A percentile compares a stretch with the other conserved stretches of the same genome.
Conservation (phyloP, 64 coral and sea anemone species). For the Cladopsammia gracilis region DNA sequence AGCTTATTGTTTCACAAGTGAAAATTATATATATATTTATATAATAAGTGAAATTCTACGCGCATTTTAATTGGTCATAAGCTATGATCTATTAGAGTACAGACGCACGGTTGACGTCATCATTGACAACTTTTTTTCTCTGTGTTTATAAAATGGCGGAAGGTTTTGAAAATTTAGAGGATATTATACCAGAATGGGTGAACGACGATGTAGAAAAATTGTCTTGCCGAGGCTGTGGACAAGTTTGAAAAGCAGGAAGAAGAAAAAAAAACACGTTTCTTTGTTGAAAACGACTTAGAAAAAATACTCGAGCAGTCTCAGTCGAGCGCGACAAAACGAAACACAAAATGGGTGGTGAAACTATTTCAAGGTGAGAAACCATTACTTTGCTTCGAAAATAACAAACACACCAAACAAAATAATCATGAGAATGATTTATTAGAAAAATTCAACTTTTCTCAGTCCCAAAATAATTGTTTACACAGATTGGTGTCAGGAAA, state of each 20-base stretch:
- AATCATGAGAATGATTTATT: not conserved
- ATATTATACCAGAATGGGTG: not conserved
- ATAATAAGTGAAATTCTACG: too few species aligned
- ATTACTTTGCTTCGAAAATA: not conserved
- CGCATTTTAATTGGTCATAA: too few species aligned
- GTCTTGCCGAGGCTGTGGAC: not conserved
- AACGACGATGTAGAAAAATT: not conserved
- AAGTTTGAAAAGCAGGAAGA: not conserved
- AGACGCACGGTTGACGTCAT: not conserved
- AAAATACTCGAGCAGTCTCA: not conserved
- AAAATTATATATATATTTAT: too few species aligned
- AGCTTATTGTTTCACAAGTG: too few species aligned
- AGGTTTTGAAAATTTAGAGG: not conserved
- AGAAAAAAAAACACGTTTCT: not conserved
- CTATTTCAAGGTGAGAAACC: slow-evolving; percentile 15
- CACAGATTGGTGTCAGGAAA: slow-evolving; percentile 27
- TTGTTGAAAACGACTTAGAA: not conserved
- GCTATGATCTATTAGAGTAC: too few species aligned
- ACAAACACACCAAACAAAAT: not conserved
- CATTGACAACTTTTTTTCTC: not conserved
- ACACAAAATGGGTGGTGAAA: slow-evolving; percentile 7
- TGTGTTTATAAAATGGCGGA: not conserved
- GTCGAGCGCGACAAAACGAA: slow-evolving; percentile 26
- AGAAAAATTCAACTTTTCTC: not conserved
- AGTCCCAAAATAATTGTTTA: slow-evolving; percentile 2